Conservation (phyloP, 53 echinoderm and acorn worm species). For the Hippasteria phrygiana region DNA sequence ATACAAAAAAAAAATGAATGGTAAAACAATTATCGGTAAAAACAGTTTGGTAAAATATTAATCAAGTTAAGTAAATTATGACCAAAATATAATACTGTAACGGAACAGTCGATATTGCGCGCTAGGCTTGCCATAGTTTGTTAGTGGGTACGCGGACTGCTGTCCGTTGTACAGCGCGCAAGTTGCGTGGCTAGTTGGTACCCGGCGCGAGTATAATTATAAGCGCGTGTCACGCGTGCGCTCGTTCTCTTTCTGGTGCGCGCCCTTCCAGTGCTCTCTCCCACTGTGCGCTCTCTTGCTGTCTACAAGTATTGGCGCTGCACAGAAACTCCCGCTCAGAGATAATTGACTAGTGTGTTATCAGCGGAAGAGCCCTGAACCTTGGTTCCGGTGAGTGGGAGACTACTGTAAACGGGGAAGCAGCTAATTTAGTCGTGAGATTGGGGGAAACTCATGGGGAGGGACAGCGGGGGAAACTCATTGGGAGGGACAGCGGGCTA, state of each 20-base stretch:
- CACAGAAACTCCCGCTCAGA: neutral
- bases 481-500: too few species aligned
- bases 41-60: too few species aligned
- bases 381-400: too few species aligned
- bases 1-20: too few species aligned
- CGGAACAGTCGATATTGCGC: neutral
- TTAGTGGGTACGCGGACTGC: neutral
- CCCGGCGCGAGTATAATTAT: neutral
- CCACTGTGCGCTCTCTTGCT: neutral
- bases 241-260: too few species aligned
- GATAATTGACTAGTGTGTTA: neutral
- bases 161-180: neutral
- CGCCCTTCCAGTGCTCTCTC: too few species aligned
- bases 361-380: neutral
- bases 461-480: too few species aligned
- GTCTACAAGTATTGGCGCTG: neutral
- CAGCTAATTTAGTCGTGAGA: too few species aligned
- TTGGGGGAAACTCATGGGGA: too few species aligned
- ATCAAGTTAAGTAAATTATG: too few species aligned
- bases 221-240: neutral
- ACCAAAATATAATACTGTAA: slow-evolving; percentile 5
- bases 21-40: too few species aligned
- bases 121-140: neutral
- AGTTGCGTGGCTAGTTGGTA: neutral
- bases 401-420: too few species aligned